Base-by-base conservation (phyloP, 2,888 invertebrate species). In the Microplitis deprimator region DNA sequence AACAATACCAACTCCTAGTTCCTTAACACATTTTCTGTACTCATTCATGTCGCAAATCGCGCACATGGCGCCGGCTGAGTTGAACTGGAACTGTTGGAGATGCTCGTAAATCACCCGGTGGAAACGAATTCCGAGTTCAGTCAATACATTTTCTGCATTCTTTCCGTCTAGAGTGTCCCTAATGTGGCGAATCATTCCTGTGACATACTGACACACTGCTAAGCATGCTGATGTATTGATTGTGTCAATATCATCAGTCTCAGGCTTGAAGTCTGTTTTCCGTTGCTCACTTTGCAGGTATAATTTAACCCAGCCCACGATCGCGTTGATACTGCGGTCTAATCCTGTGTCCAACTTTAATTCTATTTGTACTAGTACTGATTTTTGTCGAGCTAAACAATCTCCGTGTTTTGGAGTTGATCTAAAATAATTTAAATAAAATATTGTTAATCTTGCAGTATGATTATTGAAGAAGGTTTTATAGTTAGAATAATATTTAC, bases 31-130 rank as follows among this genome's bases (percentile, higher is more conserved):
- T 83, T 96, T 96, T 20, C 98, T 93, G 90, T 99, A 99, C 90
- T 98, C 98, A 86, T 98, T 98, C 83, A 99, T 96, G 92, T 99
- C 99, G 91, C 98, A 98, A 84, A 99, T 97, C 1, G 97, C 97
- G 89, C 97, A 95, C 96, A 99, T 97, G 0, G 98, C 98, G 75
- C 99, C 98, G 68, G 97, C 95, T 5, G 97, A 96, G 90, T 96
- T 98, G 87, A 97, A 98, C 88, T 97, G 96, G 91, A 96, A 98
- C 87, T 96, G 97, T 84, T 96, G 95, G 81, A 99, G 92, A 89
- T 99, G 99, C 81, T 98, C 98, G 87, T 97, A 97, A 81, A 99
- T 95, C 69, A 97, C 95, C 71, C 97, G 92, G 90, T 99, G 98
- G 81, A 99, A 93, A n/a, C 97, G 92, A 38, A 95, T 93, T 0